Evolutionary conservation across 2,888 invertebrate genomes (phyloP), one percentile per base, ranked within the genome.

Genomic region (Mesorhabditis sp.): DNA sequence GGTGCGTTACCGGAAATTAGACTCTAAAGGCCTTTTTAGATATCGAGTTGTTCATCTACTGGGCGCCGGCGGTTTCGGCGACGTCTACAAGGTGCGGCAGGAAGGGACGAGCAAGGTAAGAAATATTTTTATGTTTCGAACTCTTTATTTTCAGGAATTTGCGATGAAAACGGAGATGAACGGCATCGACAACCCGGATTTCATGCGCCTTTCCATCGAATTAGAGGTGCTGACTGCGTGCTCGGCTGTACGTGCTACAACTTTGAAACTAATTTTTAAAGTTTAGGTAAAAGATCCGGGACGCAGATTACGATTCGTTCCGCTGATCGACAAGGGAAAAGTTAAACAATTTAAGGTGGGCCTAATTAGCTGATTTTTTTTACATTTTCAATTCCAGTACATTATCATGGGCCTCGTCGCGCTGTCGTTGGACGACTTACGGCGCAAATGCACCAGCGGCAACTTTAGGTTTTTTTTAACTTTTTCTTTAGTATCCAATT

Each of bases 371-470:
- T 28, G 28, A 44, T 15, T 7, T 50, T 15, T 7, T 50, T n/a
- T 63, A 7, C 2, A 28, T 45, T 65, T 44, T n/a, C 28, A 28
- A 28, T 64, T 65, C 70, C 45, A 76, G 74, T 77, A 72, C 45
- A 72, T 77, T 0, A 76, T 77, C 0, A 77, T 77, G 77, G 74
- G 76, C 4, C 68, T 77, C 15, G 74, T 77, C 4, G 77, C 76
- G 6, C 75, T 74, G 10, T 74, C 73, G 2, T 63, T 77, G 7
- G 76, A 77, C 44, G 77, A 77, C 66, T 72, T 76, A 45, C 76
- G 76, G 4, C 67, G 70, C 7, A 70, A 74, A 61, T 76, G 70
- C 28, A 28, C 28, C 28, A 28, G 28, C 28, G 28, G 28, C 1
- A 28, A 28, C 28, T 28, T 28, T 28, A 28, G 28, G 28, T 28